These are phyloP conservation scores for Lithosia quadra DNA, from an alignment of 2,888 invertebrate genomes.

Conservation along the genomic window DNA sequence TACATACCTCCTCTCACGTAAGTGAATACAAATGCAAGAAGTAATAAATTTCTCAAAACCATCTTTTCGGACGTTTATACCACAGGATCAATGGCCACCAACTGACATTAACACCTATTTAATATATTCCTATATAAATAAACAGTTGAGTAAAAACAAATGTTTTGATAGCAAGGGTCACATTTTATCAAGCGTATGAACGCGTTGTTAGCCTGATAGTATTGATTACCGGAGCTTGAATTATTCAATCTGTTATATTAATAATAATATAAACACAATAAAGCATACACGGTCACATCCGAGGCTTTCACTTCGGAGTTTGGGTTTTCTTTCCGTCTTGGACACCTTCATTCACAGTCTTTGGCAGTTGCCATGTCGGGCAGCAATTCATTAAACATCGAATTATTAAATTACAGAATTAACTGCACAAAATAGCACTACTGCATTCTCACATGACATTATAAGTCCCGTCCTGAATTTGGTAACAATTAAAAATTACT, in stretches of 20 bases:
- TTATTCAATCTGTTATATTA: background rate
- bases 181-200: conserved; percentile 12
- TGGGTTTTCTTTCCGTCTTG: background rate
- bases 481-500: no score
- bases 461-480: no score
- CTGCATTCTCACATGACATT: background rate
- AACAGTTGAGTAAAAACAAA: conserved; percentile 8
- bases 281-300: background rate
- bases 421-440: no score
- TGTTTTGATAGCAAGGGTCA: conserved; percentile 23
- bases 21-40: conserved; percentile 13
- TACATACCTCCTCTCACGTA: conserved; percentile 19
- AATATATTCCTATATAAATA: conserved; percentile 10
- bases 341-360: no score
- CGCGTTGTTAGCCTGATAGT: background rate
- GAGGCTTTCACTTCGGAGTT: background rate
- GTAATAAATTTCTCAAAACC: conserved; percentile 16
- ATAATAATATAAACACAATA: background rate
- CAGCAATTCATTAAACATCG: no score
- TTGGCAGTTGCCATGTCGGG: no score
- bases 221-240: background rate
- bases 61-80: conserved; percentile 15
- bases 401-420: background rate
- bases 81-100: conserved; percentile 5
- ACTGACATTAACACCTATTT: conserved; percentile 16